Evolutionary conservation across 2,888 invertebrate genomes (phyloP).

Genomic region (Eupithecia pulchellata): DNA sequence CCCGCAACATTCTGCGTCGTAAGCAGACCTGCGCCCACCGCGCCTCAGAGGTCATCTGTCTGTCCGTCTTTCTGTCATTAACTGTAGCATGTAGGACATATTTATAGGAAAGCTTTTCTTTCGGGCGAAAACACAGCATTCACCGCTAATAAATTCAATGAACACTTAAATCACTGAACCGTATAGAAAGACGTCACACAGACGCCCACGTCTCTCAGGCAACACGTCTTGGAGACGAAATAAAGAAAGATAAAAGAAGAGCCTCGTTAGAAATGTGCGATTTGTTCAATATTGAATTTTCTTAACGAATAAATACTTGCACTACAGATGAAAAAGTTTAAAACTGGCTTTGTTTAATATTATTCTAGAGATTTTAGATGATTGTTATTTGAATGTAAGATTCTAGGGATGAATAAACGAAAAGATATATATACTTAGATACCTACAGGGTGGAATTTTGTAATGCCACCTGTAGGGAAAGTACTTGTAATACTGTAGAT

Average conservation of each 20-base stretch:
- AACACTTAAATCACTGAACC: constrained; percentile 32
- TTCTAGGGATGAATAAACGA: too few relatives aligned
- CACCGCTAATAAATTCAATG: constrained; percentile 18
- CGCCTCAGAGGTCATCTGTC: too few relatives aligned
- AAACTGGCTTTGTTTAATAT: background rate
- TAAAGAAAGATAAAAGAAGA: constrained; percentile 27
- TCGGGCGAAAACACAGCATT: background rate
- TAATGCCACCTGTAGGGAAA: too few relatives aligned
- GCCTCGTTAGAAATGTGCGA: constrained; percentile 40
- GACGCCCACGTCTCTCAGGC: background rate
- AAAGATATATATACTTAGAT: too few relatives aligned
- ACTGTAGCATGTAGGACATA: background rate
- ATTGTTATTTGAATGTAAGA: too few relatives aligned
- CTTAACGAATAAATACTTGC: constrained; percentile 38
- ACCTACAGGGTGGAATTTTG: too few relatives aligned
- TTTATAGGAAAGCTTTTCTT: background rate
- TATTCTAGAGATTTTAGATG: background rate
- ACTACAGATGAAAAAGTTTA: background rate
- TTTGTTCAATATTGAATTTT: constrained; percentile 43
- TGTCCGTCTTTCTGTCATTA: background rate
- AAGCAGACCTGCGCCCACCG: too few relatives aligned
- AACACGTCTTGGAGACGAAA: constrained; percentile 22
- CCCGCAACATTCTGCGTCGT: too few relatives aligned
- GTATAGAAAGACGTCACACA: constrained; percentile 38
- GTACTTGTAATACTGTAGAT: too few relatives aligned